Base-by-base conservation (phyloP, 2,888 invertebrate genomes). In the Nesidiocoris tenuis region DNA sequence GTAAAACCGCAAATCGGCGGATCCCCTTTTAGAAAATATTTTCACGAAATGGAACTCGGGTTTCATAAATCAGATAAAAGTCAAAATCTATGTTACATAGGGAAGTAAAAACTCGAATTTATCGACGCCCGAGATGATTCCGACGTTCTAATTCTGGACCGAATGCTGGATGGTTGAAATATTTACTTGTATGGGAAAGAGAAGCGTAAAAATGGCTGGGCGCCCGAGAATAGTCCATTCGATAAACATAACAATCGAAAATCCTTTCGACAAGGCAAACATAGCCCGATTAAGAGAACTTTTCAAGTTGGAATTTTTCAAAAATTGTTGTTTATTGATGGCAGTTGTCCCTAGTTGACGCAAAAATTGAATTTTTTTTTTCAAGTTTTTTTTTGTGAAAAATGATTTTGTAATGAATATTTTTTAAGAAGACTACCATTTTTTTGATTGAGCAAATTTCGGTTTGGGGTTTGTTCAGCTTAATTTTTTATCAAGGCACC, bases 61-160 rank as follows among this genome's bases (percentile, higher is more conserved):
- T 39, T 39, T 23, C 39, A 70, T 70, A 70, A 70, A 70, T 70
- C 70, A 70, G 70, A 70, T 70, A 70, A 70, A 70, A 59, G 56
- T 59, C 56, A 59, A 22, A 57, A 23, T 59, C 24, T 70, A 70
- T 70, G 70, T 70, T 70, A 24, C 70, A 70, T 24, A n/a, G 70
- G 59, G 70, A 59, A 70, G 70, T 70, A 70, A 70, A 70, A 70
- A 70, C 25, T 57, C 59, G 59, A 70, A 70, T 70, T 70, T 70
- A 70, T 70, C 22, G 25, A 39, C 12, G n/a, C 39, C 5, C 39
- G 39, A 39, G 39, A 39, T 39, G 39, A 39, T 39, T 39, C 12
- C 39, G 39, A 3, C 39, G 39, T 39, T 39, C 39, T 12, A 39
- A 39, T 7, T 39, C 12, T 39, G 12, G 39, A 39, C 12, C 39